These are phyloP conservation scores for Odobenus rosmarus DNA, from an alignment of 2,113 vertebrate species.

Conservation along the genomic window DNA sequence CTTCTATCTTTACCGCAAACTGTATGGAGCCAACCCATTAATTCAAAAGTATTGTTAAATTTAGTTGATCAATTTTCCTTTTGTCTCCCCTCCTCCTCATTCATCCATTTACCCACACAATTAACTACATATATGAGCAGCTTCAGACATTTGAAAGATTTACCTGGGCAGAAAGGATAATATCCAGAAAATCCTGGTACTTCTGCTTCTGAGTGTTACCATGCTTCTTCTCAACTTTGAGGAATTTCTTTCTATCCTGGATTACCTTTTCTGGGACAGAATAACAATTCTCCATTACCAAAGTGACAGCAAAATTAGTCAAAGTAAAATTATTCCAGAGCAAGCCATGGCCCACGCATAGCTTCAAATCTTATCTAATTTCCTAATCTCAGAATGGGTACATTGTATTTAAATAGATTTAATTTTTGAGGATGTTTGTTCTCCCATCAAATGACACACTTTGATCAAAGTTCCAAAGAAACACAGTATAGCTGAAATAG, in stretches of 20 bases:
- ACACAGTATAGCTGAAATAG: not conserved
- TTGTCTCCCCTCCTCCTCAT: not conserved
- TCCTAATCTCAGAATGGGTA: not conserved
- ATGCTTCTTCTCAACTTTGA: conserved; percentile 82
- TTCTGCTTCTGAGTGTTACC: conserved; percentile 80
- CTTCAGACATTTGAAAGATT: conserved; percentile 36
- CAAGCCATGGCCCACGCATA: not conserved
- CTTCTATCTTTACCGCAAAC: not conserved
- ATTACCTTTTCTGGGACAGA: conserved; percentile 83
- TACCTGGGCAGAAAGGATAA: conserved; percentile 90
- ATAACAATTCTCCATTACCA: not conserved
- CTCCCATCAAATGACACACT: not conserved
- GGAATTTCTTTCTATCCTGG: conserved; percentile 85
- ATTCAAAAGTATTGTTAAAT: not conserved
- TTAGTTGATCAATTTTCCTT: not conserved
- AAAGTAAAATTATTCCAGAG: conserved; percentile 40
- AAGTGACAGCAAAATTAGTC: not conserved
- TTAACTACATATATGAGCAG: not conserved
- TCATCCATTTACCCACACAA: not conserved
- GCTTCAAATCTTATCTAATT: not conserved
- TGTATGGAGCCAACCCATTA: not conserved
- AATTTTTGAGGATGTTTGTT: not conserved
- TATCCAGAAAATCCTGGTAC: conserved; percentile 90
- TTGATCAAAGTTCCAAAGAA: conserved; percentile 25
- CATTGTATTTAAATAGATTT: not conserved